Base-by-base conservation (phyloP, 2,797 vertebrate genomes). In the Oreonectes daqikongensis region DNA sequence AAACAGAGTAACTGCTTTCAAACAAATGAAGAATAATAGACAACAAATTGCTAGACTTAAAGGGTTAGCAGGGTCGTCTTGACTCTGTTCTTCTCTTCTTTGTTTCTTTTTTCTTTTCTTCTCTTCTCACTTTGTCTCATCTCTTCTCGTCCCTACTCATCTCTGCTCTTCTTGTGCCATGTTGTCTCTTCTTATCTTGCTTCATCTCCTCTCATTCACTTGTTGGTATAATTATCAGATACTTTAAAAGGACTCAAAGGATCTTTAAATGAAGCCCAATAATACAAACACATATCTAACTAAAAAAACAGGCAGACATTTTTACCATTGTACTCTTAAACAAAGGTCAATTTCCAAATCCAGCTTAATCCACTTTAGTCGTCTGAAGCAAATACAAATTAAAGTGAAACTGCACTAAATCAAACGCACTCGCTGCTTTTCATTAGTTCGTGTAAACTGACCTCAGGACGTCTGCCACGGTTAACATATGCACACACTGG, bases 401-500 rank as follows among this genome's bases (percentile, higher is more conserved):
- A 53, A 64, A 8, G 66, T 48, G 15, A 77, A 69, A 18, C 66
- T 63, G 24, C 10, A 32, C 17, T 70, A 30, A 42, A 63, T 61
- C 46, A 63, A 22, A 57, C 12, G 1, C 2, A 44, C 24, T 20
- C 7, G 50, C 44, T 77, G 67, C 32, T 63, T 64, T 77, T 70
- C 44, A 64, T 77, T 70, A 70, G 46, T 9, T 65, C 60, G 66
- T 42, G 75, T 70, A 70, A 77, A 77, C 75, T 30, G 63, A 98
- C 97, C 94, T 99, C 96, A 0, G 97, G 95, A 78, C 96, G 89
- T 72, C 97, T 93, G 38, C 97, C 97, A 84, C 97, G 90, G 91
- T 99, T 97, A 89, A 97, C 77, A 11, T 96, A 98, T 0, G 94
- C 94, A 10, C 97, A 98, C 61, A 99, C 95, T 0, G 97, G 97